Evolutionary conservation across 1,140 invertebrate species (phyloP).

Genomic region (Aphidius gifuensis): DNA sequence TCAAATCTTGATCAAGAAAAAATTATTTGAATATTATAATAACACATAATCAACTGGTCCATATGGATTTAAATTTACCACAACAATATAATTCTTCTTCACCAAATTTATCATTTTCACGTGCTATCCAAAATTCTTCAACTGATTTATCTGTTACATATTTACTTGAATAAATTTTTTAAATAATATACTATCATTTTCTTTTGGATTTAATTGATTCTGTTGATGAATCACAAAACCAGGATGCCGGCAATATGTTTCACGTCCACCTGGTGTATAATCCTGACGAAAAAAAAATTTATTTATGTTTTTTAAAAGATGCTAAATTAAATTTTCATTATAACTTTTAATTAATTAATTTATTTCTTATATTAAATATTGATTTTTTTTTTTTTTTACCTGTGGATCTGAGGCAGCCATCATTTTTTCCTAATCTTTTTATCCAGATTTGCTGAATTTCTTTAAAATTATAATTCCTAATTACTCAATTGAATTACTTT

Average conservation of each 20-base stretch:
- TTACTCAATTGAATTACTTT: too few relatives aligned
- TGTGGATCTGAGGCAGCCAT: slow-evolving; percentile 78
- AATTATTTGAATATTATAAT: too few relatives aligned
- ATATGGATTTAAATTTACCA: too few relatives aligned
- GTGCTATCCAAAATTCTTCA: slow-evolving; percentile 70
- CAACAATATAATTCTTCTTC: slow-evolving; percentile 90
- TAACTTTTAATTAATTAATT: too few relatives aligned
- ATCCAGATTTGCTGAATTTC: slow-evolving; percentile 68
- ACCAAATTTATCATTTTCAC: slow-evolving; percentile 52
- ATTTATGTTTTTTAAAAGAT: neutral
- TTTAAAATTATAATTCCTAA: slow-evolving; percentile 17
- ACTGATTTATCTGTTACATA: slow-evolving; percentile 60
- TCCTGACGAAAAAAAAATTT: slow-evolving; percentile 60
- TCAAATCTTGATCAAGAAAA: too few relatives aligned
- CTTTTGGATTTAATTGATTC: slow-evolving; percentile 27
- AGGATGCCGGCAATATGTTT: slow-evolving; percentile 75
- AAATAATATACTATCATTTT: slow-evolving; percentile 61
- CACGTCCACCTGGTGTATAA: slow-evolving; percentile 84
- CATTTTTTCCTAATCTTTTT: slow-evolving; percentile 69
- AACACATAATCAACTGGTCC: too few relatives aligned
- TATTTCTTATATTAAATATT: too few relatives aligned
- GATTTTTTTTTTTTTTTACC: slow-evolving; percentile 53
- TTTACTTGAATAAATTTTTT: slow-evolving; percentile 72
- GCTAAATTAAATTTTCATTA: too few relatives aligned
- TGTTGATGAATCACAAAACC: slow-evolving; percentile 54